A percentile compares a stretch with the other conserved stretches of the same genome.
Evolutionary conservation across 1,140 invertebrate genomes (phyloP).

Genomic region (Andrena cerasifolii): DNA sequence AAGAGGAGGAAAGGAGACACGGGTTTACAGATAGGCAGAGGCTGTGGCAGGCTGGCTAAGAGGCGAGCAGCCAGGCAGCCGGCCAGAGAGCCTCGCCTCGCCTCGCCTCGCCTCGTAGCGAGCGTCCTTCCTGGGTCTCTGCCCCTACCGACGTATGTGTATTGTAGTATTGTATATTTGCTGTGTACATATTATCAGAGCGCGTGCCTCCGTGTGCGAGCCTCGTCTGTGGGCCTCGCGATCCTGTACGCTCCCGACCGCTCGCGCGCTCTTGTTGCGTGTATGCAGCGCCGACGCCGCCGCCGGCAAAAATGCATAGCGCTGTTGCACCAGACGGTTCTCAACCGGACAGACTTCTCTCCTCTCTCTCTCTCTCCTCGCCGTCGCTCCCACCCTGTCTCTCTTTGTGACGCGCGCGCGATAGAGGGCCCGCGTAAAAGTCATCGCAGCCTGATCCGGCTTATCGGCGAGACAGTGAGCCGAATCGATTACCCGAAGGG

Average conservation of each 20-base stretch:
- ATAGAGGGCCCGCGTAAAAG: constrained; percentile 31
- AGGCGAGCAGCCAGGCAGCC: constrained; percentile 42
- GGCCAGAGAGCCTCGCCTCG: constrained; percentile 51
- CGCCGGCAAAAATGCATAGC: constrained; percentile 79
- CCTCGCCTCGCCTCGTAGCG: constrained; percentile 56
- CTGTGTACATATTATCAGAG: constrained; percentile 77
- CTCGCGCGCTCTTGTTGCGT: not conserved
- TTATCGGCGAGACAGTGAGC: constrained; percentile 52
- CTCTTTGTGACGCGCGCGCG: constrained; percentile 42
- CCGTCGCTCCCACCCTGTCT: constrained; percentile 15
- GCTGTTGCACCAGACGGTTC: constrained; percentile 73
- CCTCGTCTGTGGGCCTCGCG: constrained; percentile 27
- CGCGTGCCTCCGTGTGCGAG: constrained; percentile 47
- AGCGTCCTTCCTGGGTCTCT: constrained; percentile 82
- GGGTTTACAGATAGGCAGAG: constrained; percentile 50
- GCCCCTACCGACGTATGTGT: constrained; percentile 73
- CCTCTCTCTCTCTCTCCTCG: constrained; percentile 29
- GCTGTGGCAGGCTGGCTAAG: constrained; percentile 22
- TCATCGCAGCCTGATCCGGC: constrained; percentile 47
- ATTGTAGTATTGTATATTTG: constrained; percentile 79
- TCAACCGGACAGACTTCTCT: constrained; percentile 73
- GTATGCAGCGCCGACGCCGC: constrained; percentile 56
- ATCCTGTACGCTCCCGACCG: not conserved
- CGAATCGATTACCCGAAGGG: constrained; percentile 49
- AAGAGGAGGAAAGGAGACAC: constrained; percentile 34